Percentiles rank a stretch among this genome's conserved stretches.
phyloP scores from a whole-genome alignment of 2,888 invertebrate genomes.

The Temnothorax rugatulus region DNA sequence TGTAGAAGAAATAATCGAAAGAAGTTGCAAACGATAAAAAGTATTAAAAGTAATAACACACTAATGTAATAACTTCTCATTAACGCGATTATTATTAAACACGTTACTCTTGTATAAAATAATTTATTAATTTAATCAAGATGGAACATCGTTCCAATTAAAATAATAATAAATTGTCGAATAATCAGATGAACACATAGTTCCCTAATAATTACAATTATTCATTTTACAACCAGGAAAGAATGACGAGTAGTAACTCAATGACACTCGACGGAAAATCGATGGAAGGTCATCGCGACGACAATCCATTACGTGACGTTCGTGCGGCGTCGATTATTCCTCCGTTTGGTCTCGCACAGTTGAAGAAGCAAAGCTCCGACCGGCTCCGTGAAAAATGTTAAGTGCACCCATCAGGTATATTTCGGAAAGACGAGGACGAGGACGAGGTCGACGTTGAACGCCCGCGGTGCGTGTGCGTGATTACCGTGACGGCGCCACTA shows the following conservation, averaged over 20 bases:
- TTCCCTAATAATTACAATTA: neutral
- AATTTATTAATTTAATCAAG: neutral
- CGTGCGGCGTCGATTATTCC: neutral
- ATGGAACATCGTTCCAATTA: neutral
- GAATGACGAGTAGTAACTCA: neutral
- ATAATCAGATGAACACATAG: neutral
- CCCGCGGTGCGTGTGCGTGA: constrained; percentile 60
- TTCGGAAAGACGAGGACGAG: constrained; percentile 15
- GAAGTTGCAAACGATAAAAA: neutral
- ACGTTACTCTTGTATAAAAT: neutral
- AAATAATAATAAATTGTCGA: neutral
- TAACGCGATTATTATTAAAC: neutral
- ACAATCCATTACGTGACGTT: neutral
- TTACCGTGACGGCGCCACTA: constrained; percentile 54
- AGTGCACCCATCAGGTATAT: neutral
- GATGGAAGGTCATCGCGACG: neutral
- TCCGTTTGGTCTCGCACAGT: neutral
- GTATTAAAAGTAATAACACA: neutral
- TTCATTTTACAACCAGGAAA: neutral
- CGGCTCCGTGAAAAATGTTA: constrained; percentile 8
- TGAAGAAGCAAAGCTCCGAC: neutral
- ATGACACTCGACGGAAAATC: neutral
- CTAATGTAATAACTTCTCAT: neutral
- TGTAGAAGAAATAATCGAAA: neutral
- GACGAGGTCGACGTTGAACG: constrained; percentile 22